Base-by-base conservation (phyloP, 92 coral and sea anemone species). In the Palythoa grandis region DNA sequence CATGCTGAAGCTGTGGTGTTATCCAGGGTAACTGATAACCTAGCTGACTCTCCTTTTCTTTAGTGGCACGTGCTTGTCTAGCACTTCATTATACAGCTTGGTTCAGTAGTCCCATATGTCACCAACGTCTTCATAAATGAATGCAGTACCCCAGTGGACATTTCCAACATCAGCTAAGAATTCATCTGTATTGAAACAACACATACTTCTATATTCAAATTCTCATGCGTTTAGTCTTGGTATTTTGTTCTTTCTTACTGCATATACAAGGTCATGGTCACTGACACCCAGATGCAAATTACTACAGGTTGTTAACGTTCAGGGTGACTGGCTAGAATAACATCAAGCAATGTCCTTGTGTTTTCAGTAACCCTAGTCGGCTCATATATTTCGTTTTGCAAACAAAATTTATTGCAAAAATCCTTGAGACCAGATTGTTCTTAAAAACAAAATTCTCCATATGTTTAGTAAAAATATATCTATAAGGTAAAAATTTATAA, bases 61-160 rank as follows among this genome's bases (percentile, higher is more conserved):
- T 1, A 29, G 35, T 29, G 35, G 35, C 35, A 1, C 35, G 35
- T 29, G 35, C 35, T 76, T 72, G 66, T 93, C 95, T 13, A 93
- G 20, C 48, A 90, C 86, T 12, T 86, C 65, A 13, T 53, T 78
- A 61, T 90, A 88, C 2, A 93, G 72, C 15, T 54, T 76, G 20
- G 76, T 50, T 89, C 92, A 93, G 60, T 93, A 92, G 13, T 80
- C 89, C 92, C 94, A 93, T 4, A 68, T 54, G 77, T 90, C 92
- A 71, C 82, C 87, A 2, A 90, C 91, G 35, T 75, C 68, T 7
- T 53, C 58, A 53, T 53, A 53, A 53, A 76, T 83, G 65, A 74
- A 86, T 1, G 95, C 87, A 23, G 91, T 37, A 58, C 63, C 84
- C 92, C 95, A 89, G 25, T 92, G 92, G 86, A 86, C 87, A n/a